Conservation (phyloP, 2,888 invertebrate species). For the Drosophila borborema region DNA sequence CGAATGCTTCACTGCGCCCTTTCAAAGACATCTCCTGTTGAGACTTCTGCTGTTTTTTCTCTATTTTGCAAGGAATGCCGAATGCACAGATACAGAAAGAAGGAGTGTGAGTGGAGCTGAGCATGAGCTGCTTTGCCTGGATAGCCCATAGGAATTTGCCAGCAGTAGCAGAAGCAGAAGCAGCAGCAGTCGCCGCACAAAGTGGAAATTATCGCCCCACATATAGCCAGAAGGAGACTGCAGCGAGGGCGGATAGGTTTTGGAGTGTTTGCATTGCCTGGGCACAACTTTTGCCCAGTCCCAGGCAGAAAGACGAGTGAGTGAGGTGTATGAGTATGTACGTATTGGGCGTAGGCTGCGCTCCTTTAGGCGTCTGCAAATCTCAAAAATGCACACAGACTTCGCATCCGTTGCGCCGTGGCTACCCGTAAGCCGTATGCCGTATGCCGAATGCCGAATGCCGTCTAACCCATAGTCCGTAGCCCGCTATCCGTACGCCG, state of each 20-base stretch:
- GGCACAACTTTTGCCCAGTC: constrained; percentile 64
- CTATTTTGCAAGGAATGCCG: constrained; percentile 31
- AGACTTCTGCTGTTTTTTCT: constrained; percentile 22
- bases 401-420: constrained; percentile 61
- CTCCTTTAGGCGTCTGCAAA: constrained; percentile 78
- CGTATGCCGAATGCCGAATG: constrained; percentile 16
- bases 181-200: constrained; percentile 47
- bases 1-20: constrained; percentile 75
- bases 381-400: constrained; percentile 81
- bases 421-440: constrained; percentile 20
- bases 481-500: background rate
- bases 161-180: constrained; percentile 18
- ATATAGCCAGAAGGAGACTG: constrained; percentile 13
- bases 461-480: constrained; percentile 8
- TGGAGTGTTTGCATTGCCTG: constrained; percentile 74
- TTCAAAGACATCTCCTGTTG: constrained; percentile 53
- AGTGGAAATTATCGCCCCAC: constrained; percentile 76
- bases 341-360: constrained; percentile 49
- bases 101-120: constrained; percentile 36
- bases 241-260: constrained; percentile 15
- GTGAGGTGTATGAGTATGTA: background rate
- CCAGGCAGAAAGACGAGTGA: constrained; percentile 30
- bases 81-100: constrained; percentile 8
- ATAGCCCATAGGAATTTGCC: constrained; percentile 58
- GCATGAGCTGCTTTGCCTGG: constrained; percentile 49